Conservation (phyloP, 37 sponge, comb jelly and placozoan species). For the Cliona cf. orientalis region DNA sequence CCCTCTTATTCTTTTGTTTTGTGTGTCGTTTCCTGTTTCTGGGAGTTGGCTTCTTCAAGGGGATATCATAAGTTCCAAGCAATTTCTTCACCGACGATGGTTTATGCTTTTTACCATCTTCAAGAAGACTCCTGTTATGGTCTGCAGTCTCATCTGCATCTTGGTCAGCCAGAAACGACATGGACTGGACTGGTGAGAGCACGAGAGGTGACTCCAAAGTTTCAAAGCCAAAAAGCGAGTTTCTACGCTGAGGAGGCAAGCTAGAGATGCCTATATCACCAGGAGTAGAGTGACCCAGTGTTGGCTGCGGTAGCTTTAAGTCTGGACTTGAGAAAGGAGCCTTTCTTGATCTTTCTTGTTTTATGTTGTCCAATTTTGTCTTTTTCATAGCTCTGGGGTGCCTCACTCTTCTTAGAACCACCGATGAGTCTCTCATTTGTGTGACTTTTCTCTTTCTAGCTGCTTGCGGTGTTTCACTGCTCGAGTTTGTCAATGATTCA, state of each 20-base stretch:
- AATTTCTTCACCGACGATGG: background rate
- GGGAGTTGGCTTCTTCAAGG: background rate
- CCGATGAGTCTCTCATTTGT: background rate
- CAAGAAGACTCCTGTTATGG: too few relatives aligned
- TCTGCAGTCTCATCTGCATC: too few relatives aligned
- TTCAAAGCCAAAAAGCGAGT: constrained; percentile 55
- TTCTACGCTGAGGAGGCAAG: background rate
- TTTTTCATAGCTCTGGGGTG: too few relatives aligned
- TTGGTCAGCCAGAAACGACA: too few relatives aligned
- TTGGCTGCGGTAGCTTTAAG: constrained; percentile 16
- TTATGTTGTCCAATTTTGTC: too few relatives aligned
- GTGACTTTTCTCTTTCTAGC: background rate
- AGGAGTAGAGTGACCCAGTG: constrained; percentile 43
- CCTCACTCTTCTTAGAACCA: too few relatives aligned
- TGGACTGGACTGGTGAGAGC: constrained; percentile 29
- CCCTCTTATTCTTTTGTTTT: too few relatives aligned
- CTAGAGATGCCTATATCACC: too few relatives aligned
- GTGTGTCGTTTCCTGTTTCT: background rate
- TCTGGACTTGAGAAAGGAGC: background rate
- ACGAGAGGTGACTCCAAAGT: constrained; percentile 34
- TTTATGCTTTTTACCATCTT: background rate
- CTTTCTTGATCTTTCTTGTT: background rate
- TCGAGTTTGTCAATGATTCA: background rate
- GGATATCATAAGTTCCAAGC: constrained; percentile 30
- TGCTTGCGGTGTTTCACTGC: background rate